Percentiles rank a stretch among this genome's conserved stretches.
Evolutionary conservation across 2,797 vertebrate genomes (phyloP).

Genomic region (Hylomyscus alleni): DNA sequence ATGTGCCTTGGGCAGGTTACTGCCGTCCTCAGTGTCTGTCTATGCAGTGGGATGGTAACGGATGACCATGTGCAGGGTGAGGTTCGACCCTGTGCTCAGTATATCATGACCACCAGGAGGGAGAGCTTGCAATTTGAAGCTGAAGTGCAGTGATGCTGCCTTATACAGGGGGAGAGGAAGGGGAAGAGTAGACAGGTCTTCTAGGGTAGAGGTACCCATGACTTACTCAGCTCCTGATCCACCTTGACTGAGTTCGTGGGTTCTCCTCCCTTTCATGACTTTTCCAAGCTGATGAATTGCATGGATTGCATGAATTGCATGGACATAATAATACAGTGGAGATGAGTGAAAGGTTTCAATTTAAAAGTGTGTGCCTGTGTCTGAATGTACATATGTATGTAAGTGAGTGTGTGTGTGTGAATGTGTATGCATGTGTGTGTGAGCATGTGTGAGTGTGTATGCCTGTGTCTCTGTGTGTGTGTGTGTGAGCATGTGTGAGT

Average conservation of each 20-base stretch:
- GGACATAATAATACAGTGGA: neutral
- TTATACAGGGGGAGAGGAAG: no score
- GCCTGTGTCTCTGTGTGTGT: neutral
- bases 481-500: neutral
- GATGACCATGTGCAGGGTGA: neutral
- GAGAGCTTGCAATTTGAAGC: neutral
- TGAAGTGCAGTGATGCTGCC: neutral
- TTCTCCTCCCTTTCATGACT: accelerated
- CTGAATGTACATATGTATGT: neutral
- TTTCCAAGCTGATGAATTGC: neutral
- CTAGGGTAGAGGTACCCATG: neutral
- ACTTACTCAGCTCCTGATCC: neutral
- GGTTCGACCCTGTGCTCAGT: neutral
- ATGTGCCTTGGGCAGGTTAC: accelerated
- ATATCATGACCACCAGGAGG: accelerated
- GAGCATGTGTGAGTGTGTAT: neutral
- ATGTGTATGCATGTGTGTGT: neutral
- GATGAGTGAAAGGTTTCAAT: neutral
- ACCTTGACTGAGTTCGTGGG: accelerated
- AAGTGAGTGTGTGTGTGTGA: neutral
- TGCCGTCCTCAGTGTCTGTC: neutral
- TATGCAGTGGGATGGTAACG: neutral
- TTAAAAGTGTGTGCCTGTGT: neutral
- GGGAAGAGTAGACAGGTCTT: accelerated
- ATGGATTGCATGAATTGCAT: accelerated